Percentiles rank a stretch among this genome's conserved stretches.
Conservation (phyloP, 2,888 invertebrate species). For the Steromphala cineraria region DNA sequence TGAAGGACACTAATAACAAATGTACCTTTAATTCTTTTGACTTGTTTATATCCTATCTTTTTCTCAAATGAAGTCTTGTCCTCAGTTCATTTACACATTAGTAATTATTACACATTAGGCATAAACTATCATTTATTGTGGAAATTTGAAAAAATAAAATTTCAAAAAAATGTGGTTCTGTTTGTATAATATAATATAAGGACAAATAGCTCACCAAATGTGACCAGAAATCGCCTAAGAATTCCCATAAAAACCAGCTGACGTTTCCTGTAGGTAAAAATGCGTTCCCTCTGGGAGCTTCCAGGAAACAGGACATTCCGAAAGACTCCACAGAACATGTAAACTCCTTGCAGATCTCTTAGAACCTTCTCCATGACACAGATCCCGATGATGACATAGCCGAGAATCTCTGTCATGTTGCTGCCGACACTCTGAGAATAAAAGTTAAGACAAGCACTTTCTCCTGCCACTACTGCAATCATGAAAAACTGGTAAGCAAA, state of each 20-base stretch:
- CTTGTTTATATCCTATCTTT: too few relatives aligned
- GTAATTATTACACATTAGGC: too few relatives aligned
- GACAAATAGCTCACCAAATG: constrained; percentile 61
- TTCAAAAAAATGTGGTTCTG: too few relatives aligned
- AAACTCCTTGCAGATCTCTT: constrained; percentile 66
- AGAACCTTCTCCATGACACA: constrained; percentile 65
- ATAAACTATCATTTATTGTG: too few relatives aligned
- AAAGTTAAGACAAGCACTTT: constrained; percentile 58
- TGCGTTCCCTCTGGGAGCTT: constrained; percentile 40
- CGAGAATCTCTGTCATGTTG: constrained; percentile 50
- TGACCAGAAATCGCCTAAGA: constrained; percentile 57
- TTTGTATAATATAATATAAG: not conserved
- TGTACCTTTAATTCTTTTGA: too few relatives aligned
- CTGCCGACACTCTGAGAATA: constrained; percentile 43
- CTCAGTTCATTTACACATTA: too few relatives aligned
- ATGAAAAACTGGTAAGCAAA: constrained; percentile 64
- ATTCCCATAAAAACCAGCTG: constrained; percentile 57
- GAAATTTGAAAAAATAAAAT: too few relatives aligned
- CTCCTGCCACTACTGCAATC: constrained; percentile 52
- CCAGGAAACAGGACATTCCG: constrained; percentile 66
- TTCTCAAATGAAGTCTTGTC: too few relatives aligned
- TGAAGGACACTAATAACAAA: too few relatives aligned
- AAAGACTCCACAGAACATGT: constrained; percentile 62
- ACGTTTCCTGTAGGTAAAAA: constrained; percentile 49
- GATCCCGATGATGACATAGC: constrained; percentile 64